Evolutionary conservation across 1,140 invertebrate genomes (phyloP), one percentile per base, ranked within the genome.

Genomic region (Drosophila tristis): DNA sequence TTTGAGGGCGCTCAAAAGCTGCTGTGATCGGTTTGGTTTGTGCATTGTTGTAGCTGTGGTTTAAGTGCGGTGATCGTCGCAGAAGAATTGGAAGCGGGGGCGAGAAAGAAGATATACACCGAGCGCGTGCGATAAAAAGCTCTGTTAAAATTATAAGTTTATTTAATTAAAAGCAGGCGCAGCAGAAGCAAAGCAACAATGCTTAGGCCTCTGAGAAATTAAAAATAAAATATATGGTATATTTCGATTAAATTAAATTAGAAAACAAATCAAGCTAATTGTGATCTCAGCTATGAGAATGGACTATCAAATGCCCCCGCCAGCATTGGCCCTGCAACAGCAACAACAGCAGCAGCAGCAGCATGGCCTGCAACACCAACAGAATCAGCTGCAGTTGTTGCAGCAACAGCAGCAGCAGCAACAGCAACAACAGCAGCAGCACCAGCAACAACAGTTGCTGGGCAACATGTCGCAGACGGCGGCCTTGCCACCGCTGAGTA

Each of bases 241-340:
- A 54, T 43, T 35, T 61, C 62, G 42, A 53, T 15, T 20, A 20
- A 20, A 20, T 20, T 48, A 51, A 55, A n/a, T 23, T 16, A 53
- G 55, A 50, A 55, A 43, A 49, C 59, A 54, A 61, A 31, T 67
- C 11, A 51, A 49, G 57, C 9, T 48, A 57, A 59, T 76, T 71
- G 76, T 67, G 76, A 75, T 60, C 82, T 78, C 74, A 63, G 79
- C 66, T 67, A 91, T 90, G 81, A 92, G 89, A 84, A 93, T 93
- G 93, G 93, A 93, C 86, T 93, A 93, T 87, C 92, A 93, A 91
- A 91, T 93, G 85, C 92, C 92, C 44, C 82, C 90, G 85, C 93
- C 92, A 81, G 65, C 78, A 72, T 55, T 87, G 91, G 81, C 91
- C 39, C 68, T 92, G 60, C 90, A 86, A 26, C 81, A 90, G 50